These are phyloP conservation scores for Sitobion miscanthi DNA, from an alignment of 1,140 invertebrate species.

Conservation along the genomic window DNA sequence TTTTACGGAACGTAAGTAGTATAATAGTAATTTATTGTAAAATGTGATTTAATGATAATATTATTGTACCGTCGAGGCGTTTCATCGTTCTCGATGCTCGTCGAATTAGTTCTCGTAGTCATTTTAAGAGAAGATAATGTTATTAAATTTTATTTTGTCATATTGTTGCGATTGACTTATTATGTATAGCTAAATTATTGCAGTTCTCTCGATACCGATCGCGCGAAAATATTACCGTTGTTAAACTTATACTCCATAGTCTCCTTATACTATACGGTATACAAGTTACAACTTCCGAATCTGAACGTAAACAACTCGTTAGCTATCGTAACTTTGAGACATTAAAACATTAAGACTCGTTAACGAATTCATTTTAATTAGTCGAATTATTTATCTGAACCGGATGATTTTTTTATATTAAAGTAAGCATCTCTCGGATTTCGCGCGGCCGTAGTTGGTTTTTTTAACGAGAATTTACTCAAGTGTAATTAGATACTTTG, in stretches of 20 bases:
- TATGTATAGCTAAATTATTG: neutral
- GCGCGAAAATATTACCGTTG: neutral
- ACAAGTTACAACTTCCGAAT: neutral
- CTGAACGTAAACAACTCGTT: neutral
- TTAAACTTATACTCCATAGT: neutral
- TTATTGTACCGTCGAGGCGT: neutral
- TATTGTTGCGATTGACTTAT: neutral
- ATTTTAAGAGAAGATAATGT: neutral
- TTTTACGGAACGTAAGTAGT: neutral
- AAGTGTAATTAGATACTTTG: constrained; percentile 16
- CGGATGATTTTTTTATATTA: neutral
- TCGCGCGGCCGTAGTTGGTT: neutral
- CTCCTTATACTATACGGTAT: neutral
- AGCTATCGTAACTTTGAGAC: neutral
- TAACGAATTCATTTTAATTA: constrained; percentile 5
- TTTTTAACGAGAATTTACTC: neutral
- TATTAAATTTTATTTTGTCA: neutral
- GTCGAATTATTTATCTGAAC: neutral
- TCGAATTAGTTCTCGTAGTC: no score
- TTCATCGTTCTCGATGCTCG: no score
- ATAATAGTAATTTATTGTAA: neutral
- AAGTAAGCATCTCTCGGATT: neutral
- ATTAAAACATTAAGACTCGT: neutral
- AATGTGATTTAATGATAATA: neutral
- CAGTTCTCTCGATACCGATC: neutral